Conservation (phyloP, 2,113 vertebrate genomes). For the Pedionomus torquatus region DNA sequence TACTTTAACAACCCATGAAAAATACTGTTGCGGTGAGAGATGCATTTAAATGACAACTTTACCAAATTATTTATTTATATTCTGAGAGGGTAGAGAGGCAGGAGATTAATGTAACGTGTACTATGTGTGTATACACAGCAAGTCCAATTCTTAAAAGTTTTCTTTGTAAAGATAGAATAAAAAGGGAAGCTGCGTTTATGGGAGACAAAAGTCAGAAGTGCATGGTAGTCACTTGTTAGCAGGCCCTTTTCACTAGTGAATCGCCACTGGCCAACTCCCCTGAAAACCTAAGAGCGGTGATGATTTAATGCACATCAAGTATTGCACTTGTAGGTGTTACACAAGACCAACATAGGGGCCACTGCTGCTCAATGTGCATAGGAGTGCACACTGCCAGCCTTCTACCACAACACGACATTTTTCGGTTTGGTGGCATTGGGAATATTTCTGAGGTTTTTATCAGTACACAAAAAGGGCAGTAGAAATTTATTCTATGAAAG, state of each 20-base stretch:
- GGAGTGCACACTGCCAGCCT: not conserved
- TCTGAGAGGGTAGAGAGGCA: not conserved
- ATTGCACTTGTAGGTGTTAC: not conserved
- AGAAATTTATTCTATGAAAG: not conserved
- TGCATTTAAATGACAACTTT: not conserved
- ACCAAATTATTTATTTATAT: not conserved
- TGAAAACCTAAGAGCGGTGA: not conserved
- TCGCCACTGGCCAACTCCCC: not conserved
- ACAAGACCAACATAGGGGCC: not conserved
- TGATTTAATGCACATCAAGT: not conserved
- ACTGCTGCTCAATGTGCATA: not conserved
- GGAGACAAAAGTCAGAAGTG: not conserved
- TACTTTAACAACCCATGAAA: not conserved
- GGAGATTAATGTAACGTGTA: not conserved
- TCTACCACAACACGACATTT: not conserved
- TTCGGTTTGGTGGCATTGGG: not conserved
- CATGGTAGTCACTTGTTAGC: not conserved
- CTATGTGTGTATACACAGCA: not conserved
- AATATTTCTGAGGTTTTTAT: not conserved
- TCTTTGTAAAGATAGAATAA: not conserved
- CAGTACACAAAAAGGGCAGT: not conserved
- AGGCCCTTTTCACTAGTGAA: not conserved
- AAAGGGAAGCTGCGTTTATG: not conserved
- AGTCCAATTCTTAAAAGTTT: not conserved
- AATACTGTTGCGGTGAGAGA: not conserved